Percentiles rank a stretch among this genome's conserved stretches.
Evolutionary conservation across 2,888 invertebrate species (phyloP).

Genomic region (Orthonychiurus folsomi): DNA sequence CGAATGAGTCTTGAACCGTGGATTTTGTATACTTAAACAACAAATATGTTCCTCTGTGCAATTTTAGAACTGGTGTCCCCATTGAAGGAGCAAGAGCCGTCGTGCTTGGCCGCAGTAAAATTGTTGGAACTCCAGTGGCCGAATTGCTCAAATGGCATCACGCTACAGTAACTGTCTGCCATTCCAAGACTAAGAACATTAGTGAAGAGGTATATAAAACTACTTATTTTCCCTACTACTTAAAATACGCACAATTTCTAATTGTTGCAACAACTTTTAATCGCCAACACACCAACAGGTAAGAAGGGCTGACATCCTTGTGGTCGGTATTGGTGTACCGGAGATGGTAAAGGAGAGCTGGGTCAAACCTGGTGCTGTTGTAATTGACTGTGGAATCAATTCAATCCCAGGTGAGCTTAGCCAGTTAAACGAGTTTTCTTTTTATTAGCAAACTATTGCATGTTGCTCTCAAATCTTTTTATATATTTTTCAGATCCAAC

Average conservation of each 20-base stretch:
- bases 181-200: slow-evolving; percentile 82
- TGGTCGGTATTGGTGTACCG: slow-evolving; percentile 88
- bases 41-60: neutral
- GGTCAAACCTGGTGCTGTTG: slow-evolving; percentile 96
- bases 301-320: slow-evolving; percentile 80
- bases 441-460: neutral
- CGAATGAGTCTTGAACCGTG: slow-evolving; percentile 2
- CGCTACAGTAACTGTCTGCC: slow-evolving; percentile 94
- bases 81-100: slow-evolving; percentile 80
- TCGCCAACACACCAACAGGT: slow-evolving; percentile 42
- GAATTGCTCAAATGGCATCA: slow-evolving; percentile 92
- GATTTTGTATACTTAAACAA: too few species aligned
- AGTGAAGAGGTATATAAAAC: slow-evolving; percentile 55
- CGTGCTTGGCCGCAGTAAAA: slow-evolving; percentile 92
- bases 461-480: too few species aligned
- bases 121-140: slow-evolving; percentile 91
- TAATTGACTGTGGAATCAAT: slow-evolving; percentile 98
- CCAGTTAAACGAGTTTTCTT: neutral
- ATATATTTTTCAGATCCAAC: slow-evolving; percentile 56
- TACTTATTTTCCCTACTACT: too few species aligned
- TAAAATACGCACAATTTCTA: too few species aligned
- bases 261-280: neutral
- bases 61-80: slow-evolving; percentile 55
- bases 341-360: slow-evolving; percentile 87
- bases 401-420: slow-evolving; percentile 62